Conservation (phyloP, 2,888 invertebrate species). For the Ennomos fuscantarius region DNA sequence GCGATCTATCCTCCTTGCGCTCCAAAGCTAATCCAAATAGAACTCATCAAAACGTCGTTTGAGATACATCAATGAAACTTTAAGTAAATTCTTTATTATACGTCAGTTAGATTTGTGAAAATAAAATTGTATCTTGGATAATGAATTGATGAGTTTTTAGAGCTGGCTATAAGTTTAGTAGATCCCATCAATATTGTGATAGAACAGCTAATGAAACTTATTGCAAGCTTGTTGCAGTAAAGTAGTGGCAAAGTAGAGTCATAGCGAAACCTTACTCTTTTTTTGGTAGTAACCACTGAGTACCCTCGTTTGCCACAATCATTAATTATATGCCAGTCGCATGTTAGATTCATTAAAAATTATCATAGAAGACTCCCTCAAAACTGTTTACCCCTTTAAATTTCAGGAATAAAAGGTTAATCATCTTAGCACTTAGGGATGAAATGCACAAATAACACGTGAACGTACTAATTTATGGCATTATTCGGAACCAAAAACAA, state of each 20-base stretch:
- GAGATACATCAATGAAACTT: background rate
- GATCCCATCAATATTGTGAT: constrained; percentile 9
- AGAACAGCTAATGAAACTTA: constrained; percentile 36
- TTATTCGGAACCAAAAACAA: constrained; percentile 6
- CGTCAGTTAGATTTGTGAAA: background rate
- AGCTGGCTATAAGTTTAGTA: constrained; percentile 5
- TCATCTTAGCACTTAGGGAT: constrained; percentile 13
- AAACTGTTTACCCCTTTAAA: constrained; percentile 24
- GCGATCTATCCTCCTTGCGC: background rate
- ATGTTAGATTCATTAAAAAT: constrained; percentile 59
- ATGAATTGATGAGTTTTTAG: constrained; percentile 8
- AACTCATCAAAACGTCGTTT: background rate
- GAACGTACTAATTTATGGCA: constrained; percentile 16
- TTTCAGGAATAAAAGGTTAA: constrained; percentile 23
- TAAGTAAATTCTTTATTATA: no score
- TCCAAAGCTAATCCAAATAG: constrained; percentile 2
- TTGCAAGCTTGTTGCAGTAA: constrained; percentile 64
- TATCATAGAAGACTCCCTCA: constrained; percentile 25
- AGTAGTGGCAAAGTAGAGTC: constrained; percentile 84
- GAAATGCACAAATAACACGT: constrained; percentile 7
- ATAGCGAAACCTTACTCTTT: constrained; percentile 84
- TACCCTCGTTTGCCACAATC: constrained; percentile 76
- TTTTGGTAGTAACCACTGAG: constrained; percentile 65
- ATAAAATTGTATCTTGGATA: background rate
- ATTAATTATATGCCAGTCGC: constrained; percentile 64